phyloP scores from a whole-genome alignment of 2,113 vertebrate species.

The Vombatus ursinus region DNA sequence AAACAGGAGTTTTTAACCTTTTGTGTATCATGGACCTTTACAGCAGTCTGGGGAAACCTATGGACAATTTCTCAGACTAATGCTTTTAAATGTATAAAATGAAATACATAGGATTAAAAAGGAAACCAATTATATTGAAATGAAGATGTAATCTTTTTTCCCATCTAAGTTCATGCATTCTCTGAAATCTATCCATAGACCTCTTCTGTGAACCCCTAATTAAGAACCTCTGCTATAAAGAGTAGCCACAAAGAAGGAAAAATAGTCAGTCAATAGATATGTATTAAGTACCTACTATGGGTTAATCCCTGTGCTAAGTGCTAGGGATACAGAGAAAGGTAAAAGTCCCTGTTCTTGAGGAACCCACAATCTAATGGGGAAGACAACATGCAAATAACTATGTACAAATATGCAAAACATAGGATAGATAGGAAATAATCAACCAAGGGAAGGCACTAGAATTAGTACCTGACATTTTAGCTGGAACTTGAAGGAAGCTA shows the following conservation, averaged over 20 bases:
- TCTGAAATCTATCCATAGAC: not conserved
- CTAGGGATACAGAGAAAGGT: not conserved
- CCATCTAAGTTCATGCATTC: not conserved
- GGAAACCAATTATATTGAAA: no score
- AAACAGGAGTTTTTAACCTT: not conserved
- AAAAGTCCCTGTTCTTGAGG: not conserved
- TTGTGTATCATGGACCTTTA: not conserved
- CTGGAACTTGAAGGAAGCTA: no score
- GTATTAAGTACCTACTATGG: not conserved
- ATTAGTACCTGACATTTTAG: no score
- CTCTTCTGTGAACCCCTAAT: not conserved
- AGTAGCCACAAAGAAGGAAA: not conserved
- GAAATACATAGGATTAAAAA: not conserved
- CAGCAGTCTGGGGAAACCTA: not conserved
- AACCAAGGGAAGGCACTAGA: no score
- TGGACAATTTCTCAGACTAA: not conserved
- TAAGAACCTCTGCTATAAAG: not conserved
- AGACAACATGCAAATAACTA: not conserved
- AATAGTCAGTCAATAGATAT: not conserved
- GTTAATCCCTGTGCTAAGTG: not conserved
- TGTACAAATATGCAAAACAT: not conserved
- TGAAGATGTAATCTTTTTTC: not conserved
- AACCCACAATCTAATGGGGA: not conserved
- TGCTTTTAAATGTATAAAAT: not conserved
- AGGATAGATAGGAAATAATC: not conserved